Percentiles rank a stretch among this genome's conserved stretches.
phyloP scores from a whole-genome alignment of 1,140 invertebrate genomes.

The Potamilus streckersoni region DNA sequence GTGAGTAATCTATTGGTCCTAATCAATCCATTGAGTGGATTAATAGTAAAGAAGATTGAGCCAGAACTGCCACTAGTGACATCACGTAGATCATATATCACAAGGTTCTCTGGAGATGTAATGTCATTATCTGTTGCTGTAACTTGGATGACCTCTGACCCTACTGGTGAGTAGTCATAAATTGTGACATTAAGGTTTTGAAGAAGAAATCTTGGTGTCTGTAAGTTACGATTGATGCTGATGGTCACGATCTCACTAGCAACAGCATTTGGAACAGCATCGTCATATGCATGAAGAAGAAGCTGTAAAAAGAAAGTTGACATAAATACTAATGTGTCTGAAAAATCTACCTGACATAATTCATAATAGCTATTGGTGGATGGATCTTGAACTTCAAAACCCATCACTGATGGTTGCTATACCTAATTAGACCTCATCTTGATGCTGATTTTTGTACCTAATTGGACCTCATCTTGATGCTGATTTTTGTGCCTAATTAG shows the following conservation, averaged over 20 bases:
- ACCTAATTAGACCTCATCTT: too few relatives aligned
- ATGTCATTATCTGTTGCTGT: conserved; percentile 49
- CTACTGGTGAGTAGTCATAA: conserved; percentile 41
- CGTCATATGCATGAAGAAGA: conserved; percentile 36
- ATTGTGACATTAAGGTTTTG: conserved; percentile 32
- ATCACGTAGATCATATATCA: conserved; percentile 32
- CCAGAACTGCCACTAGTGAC: background rate
- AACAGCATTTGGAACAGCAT: conserved; percentile 26
- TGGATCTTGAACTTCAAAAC: too few relatives aligned
- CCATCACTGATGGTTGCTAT: too few relatives aligned
- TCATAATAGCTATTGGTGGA: too few relatives aligned
- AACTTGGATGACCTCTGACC: conserved; percentile 39
- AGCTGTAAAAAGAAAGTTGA: conserved; percentile 35
- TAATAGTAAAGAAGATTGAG: conserved; percentile 41
- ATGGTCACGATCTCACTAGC: conserved; percentile 31
- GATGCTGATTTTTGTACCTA: too few relatives aligned
- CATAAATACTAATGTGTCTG: background rate
- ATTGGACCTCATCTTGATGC: too few relatives aligned
- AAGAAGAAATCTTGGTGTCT: conserved; percentile 28
- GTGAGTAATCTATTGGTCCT: conserved; percentile 31
- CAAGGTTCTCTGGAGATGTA: conserved; percentile 44
- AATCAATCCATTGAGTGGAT: conserved; percentile 39
- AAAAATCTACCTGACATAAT: too few relatives aligned
- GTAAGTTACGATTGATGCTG: conserved; percentile 37
- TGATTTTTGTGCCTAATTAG: too few relatives aligned